A percentile compares a stretch with the other conserved stretches of the same genome.
phyloP scores from a whole-genome alignment of 2,888 invertebrate species.

The Leptopilina syphax region DNA sequence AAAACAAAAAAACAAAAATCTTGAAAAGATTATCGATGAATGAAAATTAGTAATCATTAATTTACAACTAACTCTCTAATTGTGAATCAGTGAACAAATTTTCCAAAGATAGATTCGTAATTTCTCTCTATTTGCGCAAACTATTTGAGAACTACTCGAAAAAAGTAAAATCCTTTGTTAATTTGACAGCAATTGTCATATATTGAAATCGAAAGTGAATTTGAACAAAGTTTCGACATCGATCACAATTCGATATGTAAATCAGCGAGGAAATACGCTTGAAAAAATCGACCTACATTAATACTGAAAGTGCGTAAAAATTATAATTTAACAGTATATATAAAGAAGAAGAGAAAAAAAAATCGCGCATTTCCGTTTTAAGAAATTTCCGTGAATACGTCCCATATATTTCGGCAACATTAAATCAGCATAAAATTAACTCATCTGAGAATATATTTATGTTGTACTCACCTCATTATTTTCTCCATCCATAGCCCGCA shows the following conservation, averaged over 20 bases:
- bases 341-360: background rate
- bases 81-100: too few relatives aligned
- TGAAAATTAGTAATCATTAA: too few relatives aligned
- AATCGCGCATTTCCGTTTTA: background rate
- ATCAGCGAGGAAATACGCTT: background rate
- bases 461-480: background rate
- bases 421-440: background rate
- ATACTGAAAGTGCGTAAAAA: background rate
- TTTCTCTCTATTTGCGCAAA: too few relatives aligned
- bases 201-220: background rate
- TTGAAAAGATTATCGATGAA: too few relatives aligned
- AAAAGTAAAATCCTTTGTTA: too few relatives aligned
- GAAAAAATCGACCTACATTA: slow-evolving; percentile 13
- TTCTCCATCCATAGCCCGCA: background rate
- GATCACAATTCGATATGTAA: slow-evolving; percentile 7
- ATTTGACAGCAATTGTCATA: background rate
- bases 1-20: too few relatives aligned
- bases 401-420: background rate
- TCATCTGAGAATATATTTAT: background rate
- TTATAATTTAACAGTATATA: background rate
- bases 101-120: too few relatives aligned
- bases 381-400: background rate
- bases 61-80: too few relatives aligned
- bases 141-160: too few relatives aligned
- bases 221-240: slow-evolving; percentile 5